phyloP scores from a whole-genome alignment of 2,113 vertebrate genomes.

The Myanophis thanlyinensis region DNA sequence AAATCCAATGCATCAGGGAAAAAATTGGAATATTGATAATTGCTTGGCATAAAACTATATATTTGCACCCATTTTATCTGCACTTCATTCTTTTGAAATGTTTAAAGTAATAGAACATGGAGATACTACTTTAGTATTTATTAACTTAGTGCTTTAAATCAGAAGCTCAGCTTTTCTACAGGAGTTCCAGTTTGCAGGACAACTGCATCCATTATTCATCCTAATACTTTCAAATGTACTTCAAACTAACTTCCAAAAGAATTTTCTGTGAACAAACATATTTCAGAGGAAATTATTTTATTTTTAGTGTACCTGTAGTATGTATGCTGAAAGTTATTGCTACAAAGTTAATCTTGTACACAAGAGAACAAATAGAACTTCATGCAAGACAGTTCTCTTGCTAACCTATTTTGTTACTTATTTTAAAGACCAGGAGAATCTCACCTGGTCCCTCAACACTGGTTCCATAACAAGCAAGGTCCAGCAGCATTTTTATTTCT shows the following conservation, averaged over 20 bases:
- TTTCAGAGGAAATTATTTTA: background rate
- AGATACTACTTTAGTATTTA: background rate
- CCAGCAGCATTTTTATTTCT: no score
- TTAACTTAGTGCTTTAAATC: background rate
- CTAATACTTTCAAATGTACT: background rate
- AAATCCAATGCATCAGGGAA: background rate
- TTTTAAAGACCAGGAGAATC: no score
- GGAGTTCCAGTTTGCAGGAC: background rate
- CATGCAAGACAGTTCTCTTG: background rate
- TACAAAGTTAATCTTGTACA: background rate
- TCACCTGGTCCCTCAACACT: no score
- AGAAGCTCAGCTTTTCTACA: background rate
- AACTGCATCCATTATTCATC: background rate
- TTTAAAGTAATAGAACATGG: background rate
- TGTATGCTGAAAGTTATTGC: background rate
- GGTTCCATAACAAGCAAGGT: no score
- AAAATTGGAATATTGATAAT: background rate
- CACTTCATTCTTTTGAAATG: background rate
- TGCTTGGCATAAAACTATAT: background rate
- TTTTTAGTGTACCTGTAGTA: background rate
- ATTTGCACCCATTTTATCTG: background rate
- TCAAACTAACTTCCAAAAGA: background rate
- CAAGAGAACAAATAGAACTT: background rate
- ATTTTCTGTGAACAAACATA: background rate
- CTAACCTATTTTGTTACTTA: background rate